A percentile compares a stretch with the other conserved stretches of the same genome.
Conservation (phyloP, 2,888 invertebrate species). For the Suillia variegata region DNA sequence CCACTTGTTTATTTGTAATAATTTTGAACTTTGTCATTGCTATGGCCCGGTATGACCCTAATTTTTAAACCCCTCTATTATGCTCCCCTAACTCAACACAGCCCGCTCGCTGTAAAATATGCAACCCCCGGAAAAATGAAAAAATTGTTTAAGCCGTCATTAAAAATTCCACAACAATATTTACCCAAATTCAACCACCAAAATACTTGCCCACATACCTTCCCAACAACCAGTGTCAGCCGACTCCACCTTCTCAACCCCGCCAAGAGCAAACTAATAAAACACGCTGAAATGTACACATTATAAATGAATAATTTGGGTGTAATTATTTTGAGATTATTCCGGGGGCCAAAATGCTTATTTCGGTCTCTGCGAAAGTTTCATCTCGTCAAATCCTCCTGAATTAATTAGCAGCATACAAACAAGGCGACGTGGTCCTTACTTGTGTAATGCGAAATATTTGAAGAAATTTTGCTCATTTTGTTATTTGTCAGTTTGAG, state of each 20-base stretch:
- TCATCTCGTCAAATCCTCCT: neutral
- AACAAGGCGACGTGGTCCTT: no score
- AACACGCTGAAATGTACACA: constrained; percentile 9
- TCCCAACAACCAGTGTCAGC: neutral
- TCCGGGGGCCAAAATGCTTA: neutral
- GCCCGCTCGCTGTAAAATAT: neutral
- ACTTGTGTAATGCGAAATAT: no score
- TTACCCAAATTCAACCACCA: neutral
- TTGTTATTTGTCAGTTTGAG: no score
- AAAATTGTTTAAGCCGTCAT: neutral
- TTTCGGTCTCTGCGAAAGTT: neutral
- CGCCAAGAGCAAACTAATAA: neutral
- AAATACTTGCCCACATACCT: no score
- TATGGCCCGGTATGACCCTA: no score
- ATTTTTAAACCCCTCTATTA: no score
- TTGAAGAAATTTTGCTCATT: no score
- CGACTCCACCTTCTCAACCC: neutral
- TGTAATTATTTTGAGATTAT: constrained; percentile 11
- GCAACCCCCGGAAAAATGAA: neutral
- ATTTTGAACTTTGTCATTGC: neutral
- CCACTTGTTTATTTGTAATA: neutral
- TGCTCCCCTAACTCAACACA: no score
- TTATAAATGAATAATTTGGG: constrained; percentile 15
- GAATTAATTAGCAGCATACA: constrained; percentile 17
- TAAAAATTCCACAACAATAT: constrained; percentile 3